Base-by-base conservation (phyloP, 2,888 invertebrate species). In the Agriotes lineatus region DNA sequence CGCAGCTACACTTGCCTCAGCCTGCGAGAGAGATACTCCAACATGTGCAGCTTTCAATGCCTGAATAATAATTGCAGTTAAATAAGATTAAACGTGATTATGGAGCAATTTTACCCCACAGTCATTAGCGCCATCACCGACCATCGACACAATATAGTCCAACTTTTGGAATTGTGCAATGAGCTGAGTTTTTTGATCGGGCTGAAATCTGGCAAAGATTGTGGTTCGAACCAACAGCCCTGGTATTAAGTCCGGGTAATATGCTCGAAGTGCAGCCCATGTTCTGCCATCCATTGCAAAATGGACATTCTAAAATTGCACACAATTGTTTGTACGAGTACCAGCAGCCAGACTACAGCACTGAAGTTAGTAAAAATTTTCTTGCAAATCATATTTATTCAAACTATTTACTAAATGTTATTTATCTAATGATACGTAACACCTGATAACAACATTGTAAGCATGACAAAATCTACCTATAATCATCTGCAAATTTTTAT, bases 1-100 rank as follows among this genome's bases (percentile, higher is more conserved):
- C 33, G 95, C 95, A 3, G 96, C 96, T 58, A 96, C 95, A 81
- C 91, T 91, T 0, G 95, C 95, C 84, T 96, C 96, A 0, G 95
- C 93, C 82, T 95, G 94, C 0, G 95, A 95, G 39, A 96, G 87
- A 0, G 96, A 96, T 70, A 96, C 91, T 19, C 96, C 96, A 25
- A 93, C 92, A 80, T 96, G 94, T 0, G 96, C 96, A 9, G 93
- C 93, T 84, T 94, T 94, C 58, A 96, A 85, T 2, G 96, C 95
- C 86, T 87, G 69, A 56, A 79, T 79, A 7, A 19, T 18, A 5
- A 12, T 37, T 12, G 1, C 14, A 6, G 37, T 37, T 10, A 35
- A 4, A 37, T 5, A 4, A 10, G 1, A 33, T 33, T 33, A 10
- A 1, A 9, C 33, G 2, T 4, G 2, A 10, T n/a, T n/a, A n/a